Conservation (phyloP, 2,888 invertebrate species). For the Blastobasis adustella region DNA sequence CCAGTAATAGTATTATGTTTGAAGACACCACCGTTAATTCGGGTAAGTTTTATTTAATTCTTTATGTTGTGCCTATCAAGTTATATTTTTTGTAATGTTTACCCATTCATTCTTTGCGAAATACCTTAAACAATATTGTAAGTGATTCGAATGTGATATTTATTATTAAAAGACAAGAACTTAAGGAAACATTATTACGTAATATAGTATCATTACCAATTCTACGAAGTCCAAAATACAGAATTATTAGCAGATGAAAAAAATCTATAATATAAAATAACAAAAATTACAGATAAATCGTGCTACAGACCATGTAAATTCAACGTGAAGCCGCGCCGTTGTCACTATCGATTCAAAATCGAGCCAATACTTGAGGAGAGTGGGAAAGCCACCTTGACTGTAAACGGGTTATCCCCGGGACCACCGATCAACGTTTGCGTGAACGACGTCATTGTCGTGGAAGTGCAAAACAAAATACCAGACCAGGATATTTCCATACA, state of each 20-base stretch:
- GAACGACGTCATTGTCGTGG: constrained; percentile 83
- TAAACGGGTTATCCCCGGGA: constrained; percentile 62
- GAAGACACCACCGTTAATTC: constrained; percentile 51
- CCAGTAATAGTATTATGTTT: constrained; percentile 38
- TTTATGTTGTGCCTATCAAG: too few relatives aligned
- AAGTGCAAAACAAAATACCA: constrained; percentile 81
- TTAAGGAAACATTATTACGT: too few relatives aligned
- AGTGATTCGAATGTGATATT: too few relatives aligned
- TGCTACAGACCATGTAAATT: constrained; percentile 68
- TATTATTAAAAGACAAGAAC: too few relatives aligned
- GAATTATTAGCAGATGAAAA: not conserved
- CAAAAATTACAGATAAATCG: constrained; percentile 39
- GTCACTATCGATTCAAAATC: constrained; percentile 53
- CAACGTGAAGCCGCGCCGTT: constrained; percentile 62
- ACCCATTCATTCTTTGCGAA: too few relatives aligned
- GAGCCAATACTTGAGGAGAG: constrained; percentile 43
- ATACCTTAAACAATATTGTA: too few relatives aligned
- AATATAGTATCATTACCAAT: not conserved
- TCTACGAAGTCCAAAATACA: too few relatives aligned
- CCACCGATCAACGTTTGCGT: constrained; percentile 79
- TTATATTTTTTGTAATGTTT: too few relatives aligned
- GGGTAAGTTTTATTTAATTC: constrained; percentile 29
- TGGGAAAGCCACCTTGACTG: constrained; percentile 38
- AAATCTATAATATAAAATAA: not conserved
- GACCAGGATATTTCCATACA: constrained; percentile 82